phyloP scores from a whole-genome alignment of 2,113 vertebrate genomes.

The Heloderma charlesbogerti region DNA sequence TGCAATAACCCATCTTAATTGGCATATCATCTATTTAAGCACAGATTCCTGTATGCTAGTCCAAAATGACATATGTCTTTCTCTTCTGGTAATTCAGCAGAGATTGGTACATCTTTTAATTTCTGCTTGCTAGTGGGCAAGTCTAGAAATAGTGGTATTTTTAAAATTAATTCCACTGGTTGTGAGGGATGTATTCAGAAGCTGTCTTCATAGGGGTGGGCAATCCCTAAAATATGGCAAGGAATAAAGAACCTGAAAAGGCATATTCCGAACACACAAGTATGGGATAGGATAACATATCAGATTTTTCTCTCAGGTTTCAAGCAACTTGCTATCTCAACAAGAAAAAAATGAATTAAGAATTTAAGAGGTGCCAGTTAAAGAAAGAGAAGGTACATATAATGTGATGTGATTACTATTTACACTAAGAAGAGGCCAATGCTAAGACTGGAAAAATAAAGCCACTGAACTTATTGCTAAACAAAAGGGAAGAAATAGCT shows the following conservation, averaged over 20 bases:
- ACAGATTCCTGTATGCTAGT: not conserved
- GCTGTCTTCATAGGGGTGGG: too few species aligned
- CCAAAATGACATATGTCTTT: not conserved
- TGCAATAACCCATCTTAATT: not conserved
- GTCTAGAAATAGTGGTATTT: not conserved
- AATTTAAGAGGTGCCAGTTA: not conserved
- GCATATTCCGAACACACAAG: not conserved
- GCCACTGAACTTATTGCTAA: too few species aligned
- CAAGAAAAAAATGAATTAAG: not conserved
- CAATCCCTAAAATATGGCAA: not conserved
- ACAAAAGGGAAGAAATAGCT: not conserved
- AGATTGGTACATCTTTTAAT: not conserved
- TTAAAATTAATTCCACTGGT: not conserved
- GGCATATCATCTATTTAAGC: not conserved
- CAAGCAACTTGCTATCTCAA: not conserved
- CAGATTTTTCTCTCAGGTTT: not conserved
- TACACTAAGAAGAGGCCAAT: not conserved
- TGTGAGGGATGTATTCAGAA: not conserved
- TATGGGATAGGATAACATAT: not conserved
- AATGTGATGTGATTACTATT: not conserved
- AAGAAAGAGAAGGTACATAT: not conserved
- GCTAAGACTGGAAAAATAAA: not conserved
- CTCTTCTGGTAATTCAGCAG: not conserved
- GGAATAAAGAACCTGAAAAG: not conserved
- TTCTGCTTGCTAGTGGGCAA: not conserved